phyloP scores from a whole-genome alignment of 2,797 vertebrate species.

The Salmo trutta region DNA sequence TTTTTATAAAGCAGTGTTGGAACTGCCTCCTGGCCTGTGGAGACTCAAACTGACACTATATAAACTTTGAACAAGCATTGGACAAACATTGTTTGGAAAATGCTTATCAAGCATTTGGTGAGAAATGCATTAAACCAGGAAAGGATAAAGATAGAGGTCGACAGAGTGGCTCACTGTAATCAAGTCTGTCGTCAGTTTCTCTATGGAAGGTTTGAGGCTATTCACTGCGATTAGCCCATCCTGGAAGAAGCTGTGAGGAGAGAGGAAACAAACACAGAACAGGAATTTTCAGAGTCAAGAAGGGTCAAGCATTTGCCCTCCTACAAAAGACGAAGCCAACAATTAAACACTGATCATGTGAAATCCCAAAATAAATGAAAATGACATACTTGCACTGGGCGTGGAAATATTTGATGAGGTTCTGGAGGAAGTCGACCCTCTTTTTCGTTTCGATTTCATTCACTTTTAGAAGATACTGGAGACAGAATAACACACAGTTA shows the following conservation, averaged over 20 bases:
- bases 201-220: constrained; percentile 88
- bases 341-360: constrained; percentile 75
- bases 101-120: too few species aligned
- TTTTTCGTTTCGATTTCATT: constrained; percentile 99
- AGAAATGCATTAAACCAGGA: too few species aligned
- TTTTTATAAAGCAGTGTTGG: too few species aligned
- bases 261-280: background rate
- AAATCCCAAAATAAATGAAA: constrained; percentile 41
- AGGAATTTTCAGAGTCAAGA: too few species aligned
- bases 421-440: constrained; percentile 95
- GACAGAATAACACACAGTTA: constrained; percentile 41
- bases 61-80: too few species aligned
- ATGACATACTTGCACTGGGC: constrained; percentile 96
- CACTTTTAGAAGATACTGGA: constrained; percentile 95
- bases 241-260: constrained; percentile 88
- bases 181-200: constrained; percentile 87
- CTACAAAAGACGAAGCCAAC: background rate
- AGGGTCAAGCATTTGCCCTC: background rate
- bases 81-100: too few species aligned
- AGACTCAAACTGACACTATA: too few species aligned
- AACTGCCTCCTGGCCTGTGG: too few species aligned
- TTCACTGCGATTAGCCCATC: constrained; percentile 94
- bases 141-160: constrained; percentile 4
- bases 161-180: constrained; percentile 75
- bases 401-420: constrained; percentile 97